phyloP scores from a whole-genome alignment of 2,113 vertebrate genomes.

The Orcinus orca region DNA sequence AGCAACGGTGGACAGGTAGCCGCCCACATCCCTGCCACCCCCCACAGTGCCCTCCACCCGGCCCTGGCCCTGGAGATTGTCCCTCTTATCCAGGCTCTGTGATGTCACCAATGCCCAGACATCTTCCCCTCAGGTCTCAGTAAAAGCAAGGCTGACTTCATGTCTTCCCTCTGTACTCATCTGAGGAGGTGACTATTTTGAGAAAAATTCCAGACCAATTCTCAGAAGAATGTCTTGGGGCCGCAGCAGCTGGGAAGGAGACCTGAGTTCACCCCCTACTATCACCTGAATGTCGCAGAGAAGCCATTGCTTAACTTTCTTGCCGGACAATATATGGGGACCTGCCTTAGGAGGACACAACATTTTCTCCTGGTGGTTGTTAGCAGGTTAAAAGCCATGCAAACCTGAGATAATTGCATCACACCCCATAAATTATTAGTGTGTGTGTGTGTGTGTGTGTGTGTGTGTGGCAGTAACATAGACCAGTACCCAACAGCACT shows the following conservation, averaged over 20 bases:
- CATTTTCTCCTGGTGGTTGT: background rate
- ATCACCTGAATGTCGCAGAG: no score
- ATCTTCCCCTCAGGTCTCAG: background rate
- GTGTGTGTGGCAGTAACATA: background rate
- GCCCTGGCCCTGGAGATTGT: accelerated
- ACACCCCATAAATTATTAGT: background rate
- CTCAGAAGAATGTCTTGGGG: background rate
- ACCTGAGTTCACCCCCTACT: no score
- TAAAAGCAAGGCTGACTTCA: background rate
- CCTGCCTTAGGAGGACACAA: background rate
- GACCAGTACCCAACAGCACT: background rate
- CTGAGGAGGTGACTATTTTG: background rate
- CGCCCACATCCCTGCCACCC: accelerated
- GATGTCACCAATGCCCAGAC: background rate
- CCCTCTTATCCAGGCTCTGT: background rate
- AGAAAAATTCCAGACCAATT: background rate
- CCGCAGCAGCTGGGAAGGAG: background rate
- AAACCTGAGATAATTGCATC: background rate
- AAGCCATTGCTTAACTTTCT: background rate
- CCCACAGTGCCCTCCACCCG: background rate
- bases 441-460: no score
- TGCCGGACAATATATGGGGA: background rate
- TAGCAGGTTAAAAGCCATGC: background rate
- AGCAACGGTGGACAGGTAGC: accelerated
- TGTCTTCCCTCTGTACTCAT: background rate